phyloP scores from a whole-genome alignment of 1,140 invertebrate species.

The Eumaeus atala region DNA sequence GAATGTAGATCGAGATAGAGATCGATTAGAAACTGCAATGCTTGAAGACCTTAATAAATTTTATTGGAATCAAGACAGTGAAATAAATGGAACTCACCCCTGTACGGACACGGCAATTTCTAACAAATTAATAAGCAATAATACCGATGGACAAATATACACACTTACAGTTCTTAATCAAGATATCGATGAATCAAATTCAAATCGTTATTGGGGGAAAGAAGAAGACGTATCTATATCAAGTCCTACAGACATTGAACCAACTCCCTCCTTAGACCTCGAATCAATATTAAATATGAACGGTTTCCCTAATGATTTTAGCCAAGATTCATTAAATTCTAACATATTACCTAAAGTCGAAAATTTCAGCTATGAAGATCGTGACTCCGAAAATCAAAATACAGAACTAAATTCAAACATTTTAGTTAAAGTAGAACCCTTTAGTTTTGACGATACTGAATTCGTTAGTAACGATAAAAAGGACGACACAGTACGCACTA shows the following conservation, averaged over 20 bases:
- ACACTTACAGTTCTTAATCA: constrained; percentile 81
- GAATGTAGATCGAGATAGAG: constrained; percentile 81
- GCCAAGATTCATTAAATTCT: constrained; percentile 45
- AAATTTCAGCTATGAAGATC: constrained; percentile 77
- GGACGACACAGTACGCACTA: constrained; percentile 65
- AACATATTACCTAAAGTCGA: constrained; percentile 75
- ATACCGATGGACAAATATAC: constrained; percentile 78
- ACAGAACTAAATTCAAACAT: constrained; percentile 77
- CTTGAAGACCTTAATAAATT: constrained; percentile 87
- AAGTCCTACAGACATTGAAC: constrained; percentile 75
- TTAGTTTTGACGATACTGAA: constrained; percentile 80
- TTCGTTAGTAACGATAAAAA: constrained; percentile 80
- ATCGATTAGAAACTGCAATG: constrained; percentile 81
- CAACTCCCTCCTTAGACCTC: constrained; percentile 76
- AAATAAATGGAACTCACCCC: constrained; percentile 70
- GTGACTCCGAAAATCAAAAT: constrained; percentile 76
- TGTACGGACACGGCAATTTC: constrained; percentile 65
- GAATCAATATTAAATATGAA: constrained; percentile 80
- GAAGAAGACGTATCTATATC: constrained; percentile 77
- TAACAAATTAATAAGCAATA: constrained; percentile 69
- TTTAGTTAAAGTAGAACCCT: constrained; percentile 78
- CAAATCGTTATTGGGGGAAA: constrained; percentile 66
- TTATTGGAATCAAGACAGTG: constrained; percentile 81
- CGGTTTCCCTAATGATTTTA: constrained; percentile 74
- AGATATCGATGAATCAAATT: constrained; percentile 75